Evolutionary conservation across 1,140 invertebrate species (phyloP).

Genomic region (Protaetia brevitarsis): DNA sequence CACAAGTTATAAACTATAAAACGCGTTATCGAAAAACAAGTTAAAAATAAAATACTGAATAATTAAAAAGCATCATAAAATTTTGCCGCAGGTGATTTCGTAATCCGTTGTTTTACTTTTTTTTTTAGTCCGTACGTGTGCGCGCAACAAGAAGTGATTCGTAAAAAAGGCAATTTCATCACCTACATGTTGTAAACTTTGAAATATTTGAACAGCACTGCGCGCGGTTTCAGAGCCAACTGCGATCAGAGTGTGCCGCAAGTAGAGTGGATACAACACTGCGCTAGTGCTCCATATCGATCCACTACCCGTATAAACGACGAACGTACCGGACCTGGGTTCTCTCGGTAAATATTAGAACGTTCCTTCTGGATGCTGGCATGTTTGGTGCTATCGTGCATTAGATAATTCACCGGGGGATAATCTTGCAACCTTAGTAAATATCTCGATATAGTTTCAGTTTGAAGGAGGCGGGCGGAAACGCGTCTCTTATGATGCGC

Average conservation of each 20-base stretch:
- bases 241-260: background rate
- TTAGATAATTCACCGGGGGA: background rate
- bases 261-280: constrained; percentile 10
- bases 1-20: too few relatives aligned
- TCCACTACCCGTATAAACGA: constrained; percentile 5
- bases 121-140: background rate
- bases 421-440: too few relatives aligned
- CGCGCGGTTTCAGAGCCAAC: constrained; percentile 8
- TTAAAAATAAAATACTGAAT: too few relatives aligned
- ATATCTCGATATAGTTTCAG: too few relatives aligned
- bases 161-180: background rate
- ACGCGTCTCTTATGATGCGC: too few relatives aligned
- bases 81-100: background rate
- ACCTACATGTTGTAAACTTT: background rate
- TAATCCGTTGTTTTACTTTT: background rate
- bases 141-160: background rate
- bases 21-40: too few relatives aligned
- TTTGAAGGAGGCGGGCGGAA: too few relatives aligned
- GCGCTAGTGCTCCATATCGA: constrained; percentile 22
- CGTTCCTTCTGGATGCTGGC: background rate
- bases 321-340: constrained; percentile 3
- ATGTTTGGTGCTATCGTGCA: background rate
- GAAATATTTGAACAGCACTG: background rate
- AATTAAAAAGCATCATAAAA: background rate
- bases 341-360: background rate